Percentiles rank a stretch among this genome's conserved stretches.
phyloP scores from a whole-genome alignment of 2,797 vertebrate species.

The Lagodon rhomboides region DNA sequence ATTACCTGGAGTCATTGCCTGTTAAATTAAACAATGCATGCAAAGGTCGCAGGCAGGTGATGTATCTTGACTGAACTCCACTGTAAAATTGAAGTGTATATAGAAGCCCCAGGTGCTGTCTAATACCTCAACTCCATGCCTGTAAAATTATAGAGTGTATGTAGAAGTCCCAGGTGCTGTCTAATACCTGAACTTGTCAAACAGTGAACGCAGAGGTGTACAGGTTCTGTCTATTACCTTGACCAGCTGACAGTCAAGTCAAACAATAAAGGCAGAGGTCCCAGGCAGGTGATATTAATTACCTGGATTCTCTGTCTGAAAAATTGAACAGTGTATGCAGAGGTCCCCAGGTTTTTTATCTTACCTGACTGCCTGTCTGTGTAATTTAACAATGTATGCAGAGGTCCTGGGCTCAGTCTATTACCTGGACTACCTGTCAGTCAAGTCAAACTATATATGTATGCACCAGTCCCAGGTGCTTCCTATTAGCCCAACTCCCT shows the following conservation, averaged over 20 bases:
- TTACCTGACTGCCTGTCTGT: not conserved
- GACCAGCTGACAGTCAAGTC: not conserved
- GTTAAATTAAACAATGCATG: too few species aligned
- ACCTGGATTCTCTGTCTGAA: too few species aligned
- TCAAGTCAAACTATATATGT: not conserved
- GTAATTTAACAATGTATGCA: not conserved
- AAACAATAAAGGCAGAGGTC: not conserved
- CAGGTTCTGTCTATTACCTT: not conserved
- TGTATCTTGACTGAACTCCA: not conserved
- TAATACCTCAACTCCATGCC: constrained; percentile 72
- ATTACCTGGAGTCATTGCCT: too few species aligned
- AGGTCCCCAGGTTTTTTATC: not conserved
- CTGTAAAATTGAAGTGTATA: not conserved
- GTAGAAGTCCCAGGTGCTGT: not conserved
- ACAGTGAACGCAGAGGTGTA: not conserved
- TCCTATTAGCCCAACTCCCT: not conserved
- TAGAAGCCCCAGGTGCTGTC: not conserved
- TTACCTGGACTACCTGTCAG: constrained; percentile 90
- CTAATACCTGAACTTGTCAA: not conserved
- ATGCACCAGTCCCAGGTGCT: not conserved
- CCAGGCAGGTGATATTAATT: not conserved
- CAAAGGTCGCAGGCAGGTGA: too few species aligned
- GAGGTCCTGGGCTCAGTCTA: constrained; percentile 7
- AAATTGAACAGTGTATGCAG: too few species aligned
- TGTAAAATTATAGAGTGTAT: not conserved